Evolutionary conservation across 2,888 invertebrate genomes (phyloP).

Genomic region (Cyaniris semiargus): DNA sequence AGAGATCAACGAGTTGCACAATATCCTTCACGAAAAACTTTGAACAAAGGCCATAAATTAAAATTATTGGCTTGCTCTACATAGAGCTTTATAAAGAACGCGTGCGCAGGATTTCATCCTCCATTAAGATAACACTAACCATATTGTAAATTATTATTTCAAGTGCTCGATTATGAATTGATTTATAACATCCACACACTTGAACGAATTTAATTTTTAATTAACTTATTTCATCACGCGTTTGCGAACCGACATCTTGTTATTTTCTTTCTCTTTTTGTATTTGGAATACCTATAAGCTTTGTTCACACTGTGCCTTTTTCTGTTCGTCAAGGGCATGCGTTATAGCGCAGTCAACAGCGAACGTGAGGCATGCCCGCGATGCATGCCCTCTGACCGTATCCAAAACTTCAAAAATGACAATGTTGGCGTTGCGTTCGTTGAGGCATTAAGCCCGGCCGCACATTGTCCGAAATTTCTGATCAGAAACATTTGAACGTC

Average conservation of each 20-base stretch:
- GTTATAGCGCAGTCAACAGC: too few species aligned
- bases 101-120: constrained; percentile 18
- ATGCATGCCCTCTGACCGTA: too few species aligned
- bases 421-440: too few species aligned
- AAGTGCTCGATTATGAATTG: constrained; percentile 27
- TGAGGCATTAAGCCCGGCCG: too few species aligned
- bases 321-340: too few species aligned
- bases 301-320: too few species aligned
- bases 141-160: constrained; percentile 15
- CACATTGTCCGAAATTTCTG: too few species aligned
- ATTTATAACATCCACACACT: constrained; percentile 21
- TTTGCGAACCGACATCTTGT: not conserved
- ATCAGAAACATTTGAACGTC: too few species aligned
- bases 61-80: constrained; percentile 7
- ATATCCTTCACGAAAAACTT: not conserved
- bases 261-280: not conserved
- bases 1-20: not conserved
- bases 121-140: constrained; percentile 27
- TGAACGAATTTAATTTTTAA: constrained; percentile 17
- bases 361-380: too few species aligned
- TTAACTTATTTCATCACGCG: constrained; percentile 20
- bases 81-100: constrained; percentile 20
- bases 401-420: too few species aligned
- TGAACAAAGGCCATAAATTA: not conserved
- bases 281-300: not conserved